Conservation (phyloP, 1,140 invertebrate genomes). For the Drosophila bocqueti region DNA sequence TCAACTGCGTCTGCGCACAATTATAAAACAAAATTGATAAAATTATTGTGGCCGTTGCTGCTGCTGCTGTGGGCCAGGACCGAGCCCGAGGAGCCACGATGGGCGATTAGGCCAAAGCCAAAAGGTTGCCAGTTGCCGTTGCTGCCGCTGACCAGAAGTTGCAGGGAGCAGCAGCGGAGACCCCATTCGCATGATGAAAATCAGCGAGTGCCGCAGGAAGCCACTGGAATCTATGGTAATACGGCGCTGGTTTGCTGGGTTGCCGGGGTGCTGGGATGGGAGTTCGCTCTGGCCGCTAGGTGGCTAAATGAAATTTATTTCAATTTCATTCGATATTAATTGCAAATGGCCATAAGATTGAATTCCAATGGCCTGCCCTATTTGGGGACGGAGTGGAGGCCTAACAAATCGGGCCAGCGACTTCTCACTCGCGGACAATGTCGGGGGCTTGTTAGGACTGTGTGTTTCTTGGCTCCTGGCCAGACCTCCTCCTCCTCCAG, state of each 20-base stretch:
- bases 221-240: slow-evolving; percentile 41
- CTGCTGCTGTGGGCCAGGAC: neutral
- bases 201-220: slow-evolving; percentile 55
- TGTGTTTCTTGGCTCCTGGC: slow-evolving; percentile 33
- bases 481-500: slow-evolving; percentile 1
- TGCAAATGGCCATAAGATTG: slow-evolving; percentile 81
- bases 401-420: slow-evolving; percentile 64
- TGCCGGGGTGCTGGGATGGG: neutral
- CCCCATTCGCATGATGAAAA: slow-evolving; percentile 77
- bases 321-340: slow-evolving; percentile 85
- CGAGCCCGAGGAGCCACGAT: slow-evolving; percentile 52
- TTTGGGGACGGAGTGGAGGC: slow-evolving; percentile 53
- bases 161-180: slow-evolving; percentile 22
- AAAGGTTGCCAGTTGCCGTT: slow-evolving; percentile 62
- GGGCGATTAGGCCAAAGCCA: slow-evolving; percentile 74
- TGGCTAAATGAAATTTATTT: slow-evolving; percentile 84
- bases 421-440: slow-evolving; percentile 57
- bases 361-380: slow-evolving; percentile 70
- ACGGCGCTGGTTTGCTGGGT: neutral
- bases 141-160: slow-evolving; percentile 52
- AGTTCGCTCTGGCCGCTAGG: slow-evolving; percentile 32
- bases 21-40: slow-evolving; percentile 84
- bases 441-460: slow-evolving; percentile 63
- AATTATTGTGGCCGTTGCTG: slow-evolving; percentile 65
- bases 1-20: slow-evolving; percentile 69